A percentile compares a stretch with the other conserved stretches of the same genome.
These are phyloP conservation scores for Syngnathoides biaculeatus DNA, from an alignment of 2,113 vertebrate genomes.

Conservation along the genomic window DNA sequence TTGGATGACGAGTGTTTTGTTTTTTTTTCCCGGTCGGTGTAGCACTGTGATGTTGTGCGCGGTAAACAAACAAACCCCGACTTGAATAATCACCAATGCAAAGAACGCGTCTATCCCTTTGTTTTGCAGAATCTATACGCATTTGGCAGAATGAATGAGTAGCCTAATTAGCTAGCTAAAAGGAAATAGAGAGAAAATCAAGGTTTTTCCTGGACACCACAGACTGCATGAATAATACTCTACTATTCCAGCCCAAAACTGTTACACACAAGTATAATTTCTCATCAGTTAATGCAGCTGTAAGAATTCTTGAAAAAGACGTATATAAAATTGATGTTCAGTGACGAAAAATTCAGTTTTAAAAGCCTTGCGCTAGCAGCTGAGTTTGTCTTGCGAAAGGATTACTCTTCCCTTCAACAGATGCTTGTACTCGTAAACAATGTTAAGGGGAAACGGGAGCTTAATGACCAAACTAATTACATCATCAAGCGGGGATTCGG, in stretches of 20 bases:
- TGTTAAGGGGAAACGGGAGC: conserved; percentile 61
- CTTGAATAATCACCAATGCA: conserved; percentile 65
- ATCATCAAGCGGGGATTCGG: conserved; percentile 38
- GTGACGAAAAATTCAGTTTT: conserved; percentile 18
- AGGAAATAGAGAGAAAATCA: conserved; percentile 32
- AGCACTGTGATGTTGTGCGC: not conserved
- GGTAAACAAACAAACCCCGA: conserved; percentile 16
- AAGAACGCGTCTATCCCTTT: conserved; percentile 46
- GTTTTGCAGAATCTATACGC: conserved; percentile 41
- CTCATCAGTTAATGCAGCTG: conserved; percentile 32
- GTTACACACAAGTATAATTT: conserved; percentile 5
- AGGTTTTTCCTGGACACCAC: conserved; percentile 24
- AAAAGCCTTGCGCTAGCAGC: conserved; percentile 17
- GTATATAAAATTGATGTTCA: conserved; percentile 15
- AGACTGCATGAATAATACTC: conserved; percentile 48
- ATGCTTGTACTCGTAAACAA: conserved; percentile 60
- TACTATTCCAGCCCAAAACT: conserved; percentile 23
- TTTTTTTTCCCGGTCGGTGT: too few species aligned
- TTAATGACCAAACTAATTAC: conserved; percentile 67
- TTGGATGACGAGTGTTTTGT: too few species aligned
- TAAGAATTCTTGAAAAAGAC: conserved; percentile 29
- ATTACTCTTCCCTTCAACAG: conserved; percentile 51
- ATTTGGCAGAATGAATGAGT: conserved; percentile 59
- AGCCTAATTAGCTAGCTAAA: conserved; percentile 38
- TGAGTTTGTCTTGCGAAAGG: conserved; percentile 30